Evolutionary conservation across 2,113 vertebrate genomes (phyloP).

Genomic region (Embiotoca jacksoni): DNA sequence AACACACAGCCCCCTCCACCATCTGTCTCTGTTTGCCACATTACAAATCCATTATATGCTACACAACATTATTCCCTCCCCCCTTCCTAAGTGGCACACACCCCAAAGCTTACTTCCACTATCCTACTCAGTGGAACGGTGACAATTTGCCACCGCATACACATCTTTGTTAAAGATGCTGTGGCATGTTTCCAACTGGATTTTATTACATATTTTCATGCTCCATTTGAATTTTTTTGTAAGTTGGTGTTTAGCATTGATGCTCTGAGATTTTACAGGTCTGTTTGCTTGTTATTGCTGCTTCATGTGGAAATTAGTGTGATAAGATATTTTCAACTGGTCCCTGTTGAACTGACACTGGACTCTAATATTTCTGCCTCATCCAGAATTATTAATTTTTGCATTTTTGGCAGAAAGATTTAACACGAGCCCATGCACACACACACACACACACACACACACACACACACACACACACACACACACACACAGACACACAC

Average conservation of each 20-base stretch:
- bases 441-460: too few species aligned
- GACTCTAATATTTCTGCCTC: constrained; percentile 53
- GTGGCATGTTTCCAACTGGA: constrained; percentile 69
- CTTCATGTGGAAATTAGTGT: constrained; percentile 39
- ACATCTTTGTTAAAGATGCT: constrained; percentile 70
- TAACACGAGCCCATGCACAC: constrained; percentile 17
- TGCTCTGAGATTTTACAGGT: constrained; percentile 53
- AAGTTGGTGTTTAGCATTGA: constrained; percentile 60
- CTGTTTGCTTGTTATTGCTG: constrained; percentile 50
- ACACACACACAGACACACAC: neutral
- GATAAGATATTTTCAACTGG: constrained; percentile 48
- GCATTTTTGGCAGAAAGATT: constrained; percentile 52
- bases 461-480: constrained; percentile 1
- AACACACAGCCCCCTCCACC: constrained; percentile 66
- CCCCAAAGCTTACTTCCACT: constrained; percentile 73
- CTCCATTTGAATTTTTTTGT: constrained; percentile 70
- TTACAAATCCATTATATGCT: constrained; percentile 81
- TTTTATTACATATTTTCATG: constrained; percentile 75
- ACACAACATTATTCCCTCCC: constrained; percentile 73
- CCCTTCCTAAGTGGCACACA: constrained; percentile 69
- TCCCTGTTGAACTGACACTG: constrained; percentile 34
- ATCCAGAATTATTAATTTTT: constrained; percentile 52
- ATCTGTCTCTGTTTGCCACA: constrained; percentile 80
- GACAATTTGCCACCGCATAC: constrained; percentile 64
- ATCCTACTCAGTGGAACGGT: constrained; percentile 64